Evolutionary conservation across 64 coral and sea anemone genomes (phyloP), one percentile per base, ranked within the genome.

Genomic region (Anthopleura sola): DNA sequence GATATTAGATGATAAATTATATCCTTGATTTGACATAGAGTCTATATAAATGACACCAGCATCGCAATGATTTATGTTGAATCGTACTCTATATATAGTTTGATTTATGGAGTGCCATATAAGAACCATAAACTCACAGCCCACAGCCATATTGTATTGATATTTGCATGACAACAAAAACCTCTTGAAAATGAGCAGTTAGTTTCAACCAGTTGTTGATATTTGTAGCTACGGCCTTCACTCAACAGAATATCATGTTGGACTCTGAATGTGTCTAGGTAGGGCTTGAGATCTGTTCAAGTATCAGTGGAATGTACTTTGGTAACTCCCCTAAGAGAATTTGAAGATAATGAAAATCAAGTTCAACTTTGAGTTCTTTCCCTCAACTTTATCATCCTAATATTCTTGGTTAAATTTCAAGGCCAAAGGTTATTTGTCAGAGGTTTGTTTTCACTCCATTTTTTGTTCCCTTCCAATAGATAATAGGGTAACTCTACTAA

Each of bases 181-280:
- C 24, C 66, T 34, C 66, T 71, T 71, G 60, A 32, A 31, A 36
- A 71, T 71, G 29, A 33, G 10, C 66, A 71, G n/a, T 71, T 29
- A 71, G 66, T 28, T 33, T 71, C 14, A 34, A 12, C 8, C 20
- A 66, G 13, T 10, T 77, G 33, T 77, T 77, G 75, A 77, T 77
- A 23, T 77, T 36, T 16, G 13, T 18, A 77, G 37, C 37, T 79
- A 48, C 44, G 34, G 36, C 76, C 76, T 12, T 79, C 38, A 79
- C 76, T 79, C 76, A 79, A 79, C 76, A 79, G 37, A 79, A 47
- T 79, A 79, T 79, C 37, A 46, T 18, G 76, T 79, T 44, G n/a
- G 23, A 62, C 23, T n/a, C 23, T n/a, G 76, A 18, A 79, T 44
- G 5, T 44, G 17, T 46, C 4, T 44, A 38, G 76, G 76, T 44